A percentile compares a stretch with the other conserved stretches of the same genome.
Conservation (phyloP, 2,888 invertebrate genomes). For the Ramazzottius varieornatus region DNA sequence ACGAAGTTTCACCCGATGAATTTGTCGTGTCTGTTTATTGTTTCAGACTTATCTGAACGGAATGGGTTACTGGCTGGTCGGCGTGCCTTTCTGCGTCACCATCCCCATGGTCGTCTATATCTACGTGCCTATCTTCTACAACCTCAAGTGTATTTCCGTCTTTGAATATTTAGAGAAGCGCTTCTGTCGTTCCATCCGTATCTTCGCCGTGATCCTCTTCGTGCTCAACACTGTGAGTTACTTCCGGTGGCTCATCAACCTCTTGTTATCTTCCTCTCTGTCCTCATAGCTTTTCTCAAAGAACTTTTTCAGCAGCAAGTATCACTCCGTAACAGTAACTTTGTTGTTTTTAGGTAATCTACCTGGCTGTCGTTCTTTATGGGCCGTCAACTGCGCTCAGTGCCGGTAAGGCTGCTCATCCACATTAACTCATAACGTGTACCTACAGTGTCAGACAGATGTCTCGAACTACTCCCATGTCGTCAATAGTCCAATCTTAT, state of each 20-base stretch:
- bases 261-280: too few relatives aligned
- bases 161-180: neutral
- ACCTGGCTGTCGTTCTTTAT: neutral
- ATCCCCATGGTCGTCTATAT: neutral
- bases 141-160: neutral
- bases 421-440: too few relatives aligned
- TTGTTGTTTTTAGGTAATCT: neutral
- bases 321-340: neutral
- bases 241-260: too few relatives aligned
- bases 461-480: too few relatives aligned
- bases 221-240: neutral
- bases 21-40: too few relatives aligned
- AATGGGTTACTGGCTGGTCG: neutral
- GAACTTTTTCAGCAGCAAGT: neutral
- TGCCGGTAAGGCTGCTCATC: too few relatives aligned
- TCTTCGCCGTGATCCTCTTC: neutral
- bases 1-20: too few relatives aligned
- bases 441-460: too few relatives aligned
- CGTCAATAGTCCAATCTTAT: too few relatives aligned
- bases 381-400: neutral
- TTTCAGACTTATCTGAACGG: neutral
- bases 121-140: neutral
- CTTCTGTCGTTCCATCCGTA: neutral
- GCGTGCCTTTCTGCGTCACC: neutral
- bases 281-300: too few relatives aligned